A percentile compares a stretch with the other conserved stretches of the same genome.
These are phyloP conservation scores for Dicyrtomina minuta DNA, from an alignment of 2,888 invertebrate species.

Conservation along the genomic window DNA sequence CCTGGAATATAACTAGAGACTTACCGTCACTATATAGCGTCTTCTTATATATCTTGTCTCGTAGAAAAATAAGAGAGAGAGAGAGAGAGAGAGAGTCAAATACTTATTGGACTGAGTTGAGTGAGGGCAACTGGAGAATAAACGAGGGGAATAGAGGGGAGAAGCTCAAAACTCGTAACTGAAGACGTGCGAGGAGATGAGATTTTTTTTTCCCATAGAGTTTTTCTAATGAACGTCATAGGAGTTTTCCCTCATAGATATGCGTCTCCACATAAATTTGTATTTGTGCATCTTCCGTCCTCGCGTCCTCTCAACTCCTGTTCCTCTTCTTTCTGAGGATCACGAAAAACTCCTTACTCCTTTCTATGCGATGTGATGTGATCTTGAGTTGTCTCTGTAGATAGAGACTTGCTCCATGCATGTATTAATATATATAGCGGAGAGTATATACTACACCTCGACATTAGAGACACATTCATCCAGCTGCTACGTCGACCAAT, in stretches of 20 bases:
- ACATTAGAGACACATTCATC: conserved; percentile 26
- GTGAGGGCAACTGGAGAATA: conserved; percentile 35
- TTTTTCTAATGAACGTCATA: conserved; percentile 33
- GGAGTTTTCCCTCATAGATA: conserved; percentile 19
- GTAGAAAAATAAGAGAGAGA: not conserved
- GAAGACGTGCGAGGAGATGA: conserved; percentile 36
- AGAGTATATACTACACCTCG: not conserved
- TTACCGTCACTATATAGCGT: no score
- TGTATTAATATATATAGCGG: not conserved
- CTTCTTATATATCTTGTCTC: no score
- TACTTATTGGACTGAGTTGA: conserved; percentile 33
- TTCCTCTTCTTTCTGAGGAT: not conserved
- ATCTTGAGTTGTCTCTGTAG: not conserved
- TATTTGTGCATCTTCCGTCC: conserved; percentile 29
- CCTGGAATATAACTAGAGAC: no score
- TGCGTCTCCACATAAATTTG: conserved; percentile 28
- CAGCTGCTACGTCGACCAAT: conserved; percentile 30
- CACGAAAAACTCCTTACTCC: not conserved
- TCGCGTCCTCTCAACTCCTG: conserved; percentile 15
- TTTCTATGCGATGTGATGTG: not conserved
- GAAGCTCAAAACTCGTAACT: conserved; percentile 29
- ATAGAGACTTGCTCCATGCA: not conserved
- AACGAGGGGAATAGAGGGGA: conserved; percentile 33
- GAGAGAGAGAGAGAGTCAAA: conserved; percentile 16
- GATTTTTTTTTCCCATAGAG: conserved; percentile 27